Evolutionary conservation across 2,888 invertebrate species (phyloP).

Genomic region (Nomada fucata): DNA sequence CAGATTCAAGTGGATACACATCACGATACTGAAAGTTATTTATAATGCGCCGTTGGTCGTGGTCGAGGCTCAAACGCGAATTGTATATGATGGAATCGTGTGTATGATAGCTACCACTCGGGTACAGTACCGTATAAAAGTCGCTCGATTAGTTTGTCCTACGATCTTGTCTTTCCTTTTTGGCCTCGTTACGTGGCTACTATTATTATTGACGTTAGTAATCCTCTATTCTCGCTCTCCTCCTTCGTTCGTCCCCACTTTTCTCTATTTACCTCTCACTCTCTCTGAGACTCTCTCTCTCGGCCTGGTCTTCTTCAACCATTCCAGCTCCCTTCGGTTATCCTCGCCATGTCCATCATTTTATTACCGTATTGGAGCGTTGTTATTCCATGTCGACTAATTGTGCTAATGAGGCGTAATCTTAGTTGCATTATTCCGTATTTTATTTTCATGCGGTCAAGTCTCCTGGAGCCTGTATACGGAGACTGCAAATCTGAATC

Average conservation of each 20-base stretch:
- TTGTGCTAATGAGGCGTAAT: slow-evolving; percentile 38
- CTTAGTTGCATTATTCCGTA: background rate
- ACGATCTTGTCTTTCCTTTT: slow-evolving; percentile 38
- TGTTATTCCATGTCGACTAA: slow-evolving; percentile 46
- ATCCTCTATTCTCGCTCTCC: slow-evolving; percentile 28
- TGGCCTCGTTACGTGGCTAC: slow-evolving; percentile 52
- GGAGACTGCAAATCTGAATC: background rate
- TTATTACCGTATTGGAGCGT: slow-evolving; percentile 38
- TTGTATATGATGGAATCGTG: slow-evolving; percentile 73
- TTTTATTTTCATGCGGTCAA: slow-evolving; percentile 6
- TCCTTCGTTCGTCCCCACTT: background rate
- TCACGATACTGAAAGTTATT: slow-evolving; percentile 76
- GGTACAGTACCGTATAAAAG: slow-evolving; percentile 67
- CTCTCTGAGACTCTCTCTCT: background rate
- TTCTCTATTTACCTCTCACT: background rate
- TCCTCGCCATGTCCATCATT: slow-evolving; percentile 30
- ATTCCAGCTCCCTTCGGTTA: slow-evolving; percentile 20
- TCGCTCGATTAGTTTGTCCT: slow-evolving; percentile 47
- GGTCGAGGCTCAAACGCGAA: slow-evolving; percentile 72
- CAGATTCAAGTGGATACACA: slow-evolving; percentile 65
- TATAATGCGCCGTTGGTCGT: slow-evolving; percentile 74
- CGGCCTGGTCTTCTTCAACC: slow-evolving; percentile 8
- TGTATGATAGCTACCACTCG: slow-evolving; percentile 70
- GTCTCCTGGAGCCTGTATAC: background rate
- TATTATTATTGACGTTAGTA: slow-evolving; percentile 58